A percentile compares a stretch with the other conserved stretches of the same genome.
These are phyloP conservation scores for Drosophila miranda DNA, from an alignment of 1,140 invertebrate species.

Conservation along the genomic window DNA sequence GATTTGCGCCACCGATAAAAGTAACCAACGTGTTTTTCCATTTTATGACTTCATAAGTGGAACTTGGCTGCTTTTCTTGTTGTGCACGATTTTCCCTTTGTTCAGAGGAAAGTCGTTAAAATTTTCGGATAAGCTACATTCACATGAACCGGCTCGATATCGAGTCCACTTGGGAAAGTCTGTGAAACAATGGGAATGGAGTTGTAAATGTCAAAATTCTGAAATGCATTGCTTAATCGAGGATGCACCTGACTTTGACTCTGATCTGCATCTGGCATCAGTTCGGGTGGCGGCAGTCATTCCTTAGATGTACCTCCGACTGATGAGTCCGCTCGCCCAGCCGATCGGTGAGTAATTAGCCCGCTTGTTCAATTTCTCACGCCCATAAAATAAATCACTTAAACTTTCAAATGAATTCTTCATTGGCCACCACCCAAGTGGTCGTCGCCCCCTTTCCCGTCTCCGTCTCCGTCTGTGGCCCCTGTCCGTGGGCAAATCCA, in stretches of 20 bases:
- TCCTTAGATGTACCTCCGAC: conserved; percentile 15
- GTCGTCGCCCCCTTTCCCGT: background rate
- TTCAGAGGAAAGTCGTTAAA: conserved; percentile 79
- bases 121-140: conserved; percentile 60
- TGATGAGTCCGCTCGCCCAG: background rate
- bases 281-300: conserved; percentile 6
- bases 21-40: conserved; percentile 47
- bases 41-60: conserved; percentile 80
- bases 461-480: conserved; percentile 8
- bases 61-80: conserved; percentile 67
- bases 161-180: conserved; percentile 36
- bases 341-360: conserved; percentile 49
- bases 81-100: conserved; percentile 67
- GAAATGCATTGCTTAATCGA: conserved; percentile 74
- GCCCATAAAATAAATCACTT: conserved; percentile 70
- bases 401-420: conserved; percentile 70
- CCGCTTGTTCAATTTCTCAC: conserved; percentile 69
- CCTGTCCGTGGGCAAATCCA: conserved; percentile 51
- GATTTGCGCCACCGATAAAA: conserved; percentile 59
- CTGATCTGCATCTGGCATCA: conserved; percentile 41
- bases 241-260: conserved; percentile 47
- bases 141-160: conserved; percentile 11
- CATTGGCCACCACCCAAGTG: conserved; percentile 38
- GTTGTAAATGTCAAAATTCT: conserved; percentile 74
- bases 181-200: conserved; percentile 53